phyloP scores from a whole-genome alignment of 2,888 invertebrate species.

The Acanthosepion pharaonis region DNA sequence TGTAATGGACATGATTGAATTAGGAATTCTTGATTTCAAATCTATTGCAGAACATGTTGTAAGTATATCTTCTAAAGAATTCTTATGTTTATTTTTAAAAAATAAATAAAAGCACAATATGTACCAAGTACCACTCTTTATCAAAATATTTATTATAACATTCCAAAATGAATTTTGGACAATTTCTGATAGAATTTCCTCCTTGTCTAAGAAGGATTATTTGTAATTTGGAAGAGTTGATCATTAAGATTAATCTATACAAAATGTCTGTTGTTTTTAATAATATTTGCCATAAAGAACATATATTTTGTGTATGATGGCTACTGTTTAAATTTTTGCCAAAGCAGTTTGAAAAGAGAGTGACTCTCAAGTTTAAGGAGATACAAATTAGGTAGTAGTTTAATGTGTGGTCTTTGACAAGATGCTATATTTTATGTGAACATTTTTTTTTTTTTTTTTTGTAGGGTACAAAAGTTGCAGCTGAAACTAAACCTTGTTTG shows the following conservation, averaged over 20 bases:
- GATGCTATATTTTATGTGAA: background rate
- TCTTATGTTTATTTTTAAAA: background rate
- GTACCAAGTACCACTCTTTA: background rate
- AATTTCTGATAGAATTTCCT: too few species aligned
- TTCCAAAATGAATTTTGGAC: too few species aligned
- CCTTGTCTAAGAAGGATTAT: too few species aligned
- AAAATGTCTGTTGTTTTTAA: too few species aligned
- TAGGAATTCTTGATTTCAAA: slow-evolving; percentile 89
- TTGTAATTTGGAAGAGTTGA: too few species aligned
- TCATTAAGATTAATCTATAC: too few species aligned
- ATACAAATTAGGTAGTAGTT: too few species aligned
- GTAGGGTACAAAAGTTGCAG: slow-evolving; percentile 69
- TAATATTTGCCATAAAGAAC: background rate
- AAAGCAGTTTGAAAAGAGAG: too few species aligned
- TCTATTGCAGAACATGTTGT: slow-evolving; percentile 83
- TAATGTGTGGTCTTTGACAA: too few species aligned
- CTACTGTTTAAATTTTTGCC: too few species aligned
- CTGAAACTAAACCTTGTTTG: slow-evolving; percentile 91
- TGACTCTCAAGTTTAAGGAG: too few species aligned
- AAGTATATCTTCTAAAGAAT: slow-evolving; percentile 47
- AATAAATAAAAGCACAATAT: background rate
- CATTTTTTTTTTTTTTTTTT: slow-evolving; percentile 46
- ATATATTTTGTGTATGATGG: background rate
- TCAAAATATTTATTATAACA: background rate
- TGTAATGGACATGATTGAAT: slow-evolving; percentile 95